These are phyloP conservation scores for Euwallacea similis DNA, from an alignment of 1,140 invertebrate species.

Conservation along the genomic window DNA sequence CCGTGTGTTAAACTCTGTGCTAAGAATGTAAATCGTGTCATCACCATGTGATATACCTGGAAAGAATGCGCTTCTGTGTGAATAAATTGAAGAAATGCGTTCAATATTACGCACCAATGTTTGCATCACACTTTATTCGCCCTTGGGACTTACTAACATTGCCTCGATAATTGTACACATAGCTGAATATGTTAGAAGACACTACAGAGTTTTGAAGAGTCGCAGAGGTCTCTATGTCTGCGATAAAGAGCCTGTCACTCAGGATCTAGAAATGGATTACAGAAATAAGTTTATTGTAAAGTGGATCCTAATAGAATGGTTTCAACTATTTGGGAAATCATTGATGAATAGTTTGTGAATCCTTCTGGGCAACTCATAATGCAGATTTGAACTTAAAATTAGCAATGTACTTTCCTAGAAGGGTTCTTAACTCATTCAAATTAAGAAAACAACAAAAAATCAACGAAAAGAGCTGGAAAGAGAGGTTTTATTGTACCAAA, in stretches of 20 bases:
- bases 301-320: not conserved
- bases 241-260: slow-evolving; percentile 63
- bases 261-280: slow-evolving; percentile 54
- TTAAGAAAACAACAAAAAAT: no score
- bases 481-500: no score
- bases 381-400: no score
- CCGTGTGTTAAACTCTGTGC: slow-evolving; percentile 36
- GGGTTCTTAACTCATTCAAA: no score
- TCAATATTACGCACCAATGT: slow-evolving; percentile 41
- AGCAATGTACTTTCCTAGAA: no score
- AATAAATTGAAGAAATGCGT: not conserved
- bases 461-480: no score
- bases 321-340: no score
- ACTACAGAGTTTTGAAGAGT: slow-evolving; percentile 59
- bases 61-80: not conserved
- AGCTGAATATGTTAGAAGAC: slow-evolving; percentile 62
- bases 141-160: slow-evolving; percentile 41
- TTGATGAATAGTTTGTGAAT: no score
- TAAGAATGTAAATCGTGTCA: slow-evolving; percentile 45
- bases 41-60: slow-evolving; percentile 45
- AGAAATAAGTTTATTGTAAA: not conserved
- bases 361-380: no score
- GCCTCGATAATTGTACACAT: slow-evolving; percentile 59
- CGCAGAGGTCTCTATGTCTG: slow-evolving; percentile 59
- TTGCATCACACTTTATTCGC: slow-evolving; percentile 24